Evolutionary conservation across 2,113 vertebrate genomes (phyloP).

Genomic region (Lagenorhynchus albirostris): DNA sequence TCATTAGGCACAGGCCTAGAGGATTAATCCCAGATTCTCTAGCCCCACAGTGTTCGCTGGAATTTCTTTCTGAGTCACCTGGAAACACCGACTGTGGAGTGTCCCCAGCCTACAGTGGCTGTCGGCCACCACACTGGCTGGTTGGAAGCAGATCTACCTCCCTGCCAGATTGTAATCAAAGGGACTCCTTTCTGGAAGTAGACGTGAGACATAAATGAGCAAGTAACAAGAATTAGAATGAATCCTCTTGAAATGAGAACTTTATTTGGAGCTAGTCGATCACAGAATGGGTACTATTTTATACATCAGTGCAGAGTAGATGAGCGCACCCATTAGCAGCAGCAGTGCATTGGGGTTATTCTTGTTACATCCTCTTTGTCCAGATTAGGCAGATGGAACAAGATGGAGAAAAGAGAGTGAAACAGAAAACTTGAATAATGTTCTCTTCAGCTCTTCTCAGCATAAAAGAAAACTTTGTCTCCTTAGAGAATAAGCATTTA

Average conservation of each 20-base stretch:
- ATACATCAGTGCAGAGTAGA: fast-evolving
- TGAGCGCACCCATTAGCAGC: neutral
- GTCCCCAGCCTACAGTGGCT: neutral
- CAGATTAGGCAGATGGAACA: neutral
- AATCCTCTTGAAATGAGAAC: neutral
- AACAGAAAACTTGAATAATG: neutral
- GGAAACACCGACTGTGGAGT: neutral
- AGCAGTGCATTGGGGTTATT: neutral
- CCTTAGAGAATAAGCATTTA: neutral
- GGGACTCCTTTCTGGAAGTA: neutral
- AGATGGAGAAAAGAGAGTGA: neutral
- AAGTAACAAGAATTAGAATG: neutral
- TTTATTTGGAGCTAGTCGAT: neutral
- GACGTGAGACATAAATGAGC: neutral
- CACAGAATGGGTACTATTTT: neutral
- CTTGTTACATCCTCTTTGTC: neutral
- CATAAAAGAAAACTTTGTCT: neutral
- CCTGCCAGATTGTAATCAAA: neutral
- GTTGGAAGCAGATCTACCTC: neutral
- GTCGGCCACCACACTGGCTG: neutral
- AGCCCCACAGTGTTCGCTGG: neutral
- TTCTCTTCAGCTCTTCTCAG: neutral
- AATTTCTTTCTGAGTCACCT: neutral
- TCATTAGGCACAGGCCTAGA: neutral
- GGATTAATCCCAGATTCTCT: neutral